Percentiles rank a stretch among this genome's conserved stretches.
Conservation (phyloP, 2,888 invertebrate species). For the Halocaridina rubra region DNA sequence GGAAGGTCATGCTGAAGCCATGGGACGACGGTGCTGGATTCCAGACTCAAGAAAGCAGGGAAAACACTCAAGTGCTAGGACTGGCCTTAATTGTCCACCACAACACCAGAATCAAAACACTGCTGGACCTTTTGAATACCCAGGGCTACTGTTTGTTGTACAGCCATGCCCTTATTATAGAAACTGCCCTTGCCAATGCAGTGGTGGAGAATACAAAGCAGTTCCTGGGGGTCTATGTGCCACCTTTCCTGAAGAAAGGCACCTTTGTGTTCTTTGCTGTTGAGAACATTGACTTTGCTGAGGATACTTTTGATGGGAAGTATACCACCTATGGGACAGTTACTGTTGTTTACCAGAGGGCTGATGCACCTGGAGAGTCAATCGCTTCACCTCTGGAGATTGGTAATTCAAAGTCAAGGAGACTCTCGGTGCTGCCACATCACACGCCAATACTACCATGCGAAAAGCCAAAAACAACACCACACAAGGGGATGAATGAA, state of each 20-base stretch:
- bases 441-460: constrained; percentile 2
- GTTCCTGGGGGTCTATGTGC: constrained; percentile 66
- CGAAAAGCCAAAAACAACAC: constrained; percentile 19
- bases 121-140: constrained; percentile 28
- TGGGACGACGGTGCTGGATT: background rate
- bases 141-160: constrained; percentile 21
- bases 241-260: too few relatives aligned
- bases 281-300: constrained; percentile 68
- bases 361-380: background rate
- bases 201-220: constrained; percentile 50
- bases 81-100: too few relatives aligned
- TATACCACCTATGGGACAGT: too few relatives aligned
- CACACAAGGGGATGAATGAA: background rate
- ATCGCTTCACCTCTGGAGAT: constrained; percentile 8
- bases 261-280: too few relatives aligned
- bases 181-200: constrained; percentile 50
- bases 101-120: too few relatives aligned
- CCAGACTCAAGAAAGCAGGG: background rate
- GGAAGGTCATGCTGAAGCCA: background rate
- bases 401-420: background rate
- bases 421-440: too few relatives aligned
- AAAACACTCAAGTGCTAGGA: too few relatives aligned
- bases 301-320: constrained; percentile 1
- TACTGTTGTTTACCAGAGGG: constrained; percentile 25
- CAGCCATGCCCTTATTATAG: constrained; percentile 27